Evolutionary conservation across 2,888 invertebrate species (phyloP).

Genomic region (Xylocampa areola): DNA sequence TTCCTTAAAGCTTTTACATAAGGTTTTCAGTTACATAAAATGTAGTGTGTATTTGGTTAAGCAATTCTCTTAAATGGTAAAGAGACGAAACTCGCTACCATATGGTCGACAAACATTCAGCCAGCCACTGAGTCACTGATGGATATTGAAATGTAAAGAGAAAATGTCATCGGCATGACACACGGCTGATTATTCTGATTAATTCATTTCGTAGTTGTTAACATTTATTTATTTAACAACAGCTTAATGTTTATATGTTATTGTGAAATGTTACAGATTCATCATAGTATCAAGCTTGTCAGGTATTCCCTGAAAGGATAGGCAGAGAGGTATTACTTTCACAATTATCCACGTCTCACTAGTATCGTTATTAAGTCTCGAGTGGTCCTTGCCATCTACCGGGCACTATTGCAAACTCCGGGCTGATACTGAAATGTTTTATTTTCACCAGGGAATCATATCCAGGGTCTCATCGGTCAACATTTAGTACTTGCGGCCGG

Average conservation of each 20-base stretch:
- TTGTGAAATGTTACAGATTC: slow-evolving; percentile 30
- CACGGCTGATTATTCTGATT: slow-evolving; percentile 47
- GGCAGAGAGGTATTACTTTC: too few species aligned
- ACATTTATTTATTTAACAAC: slow-evolving; percentile 32
- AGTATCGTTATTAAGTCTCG: too few species aligned
- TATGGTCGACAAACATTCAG: slow-evolving; percentile 40
- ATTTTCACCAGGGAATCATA: too few species aligned
- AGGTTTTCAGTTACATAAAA: background rate
- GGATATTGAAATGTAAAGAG: slow-evolving; percentile 52
- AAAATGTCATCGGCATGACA: slow-evolving; percentile 53
- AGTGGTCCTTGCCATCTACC: too few species aligned
- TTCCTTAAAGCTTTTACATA: slow-evolving; percentile 18
- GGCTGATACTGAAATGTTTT: too few species aligned
- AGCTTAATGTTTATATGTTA: slow-evolving; percentile 35
- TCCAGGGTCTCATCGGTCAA: too few species aligned
- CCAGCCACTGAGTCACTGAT: slow-evolving; percentile 43
- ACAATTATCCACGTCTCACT: too few species aligned
- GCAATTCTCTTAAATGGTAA: slow-evolving; percentile 39
- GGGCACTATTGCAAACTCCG: too few species aligned
- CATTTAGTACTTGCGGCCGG: too few species aligned
- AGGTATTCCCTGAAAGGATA: too few species aligned
- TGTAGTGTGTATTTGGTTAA: slow-evolving; percentile 27
- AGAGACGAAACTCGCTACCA: slow-evolving; percentile 39
- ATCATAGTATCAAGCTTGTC: too few species aligned
- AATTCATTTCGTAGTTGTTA: slow-evolving; percentile 38